Evolutionary conservation across 2,797 vertebrate species (phyloP), one percentile per base, ranked within the genome.

Genomic region (Manis javanica): DNA sequence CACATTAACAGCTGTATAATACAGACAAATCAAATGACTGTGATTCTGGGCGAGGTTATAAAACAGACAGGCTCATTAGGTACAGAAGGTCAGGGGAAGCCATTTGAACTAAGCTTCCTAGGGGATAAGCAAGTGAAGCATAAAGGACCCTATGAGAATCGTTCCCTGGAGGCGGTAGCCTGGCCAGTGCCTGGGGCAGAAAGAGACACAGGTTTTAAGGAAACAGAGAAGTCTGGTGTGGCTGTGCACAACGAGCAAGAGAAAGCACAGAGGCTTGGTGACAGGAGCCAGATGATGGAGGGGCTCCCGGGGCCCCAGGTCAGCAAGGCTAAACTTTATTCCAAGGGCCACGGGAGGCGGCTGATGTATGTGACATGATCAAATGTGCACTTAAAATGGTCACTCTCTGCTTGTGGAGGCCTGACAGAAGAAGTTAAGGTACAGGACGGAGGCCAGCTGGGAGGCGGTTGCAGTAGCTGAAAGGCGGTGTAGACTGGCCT

Each of bases 371-470:
- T 26, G 23, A 5, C 14, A 19, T 7, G 19, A 21, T 34, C n/a
- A 34, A 2, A 1, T 7, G 0, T 8, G 7, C 42, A 46, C 31
- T 77, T 18, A 6, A 16, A 59, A 53, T 9, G 55, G 19, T 66
- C 0, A 2, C 16, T 39, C 15, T 19, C 12, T 39, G 18, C 21
- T 14, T 9, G 2, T 15, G 6, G 23, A 78, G 34, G 77, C 6
- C 11, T 46, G 5, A 53, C 0, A 2, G 9, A 39, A 4, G 2
- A 8, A 6, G 15, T 11, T 49, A 66, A 46, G 24, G 14, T 12
- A 21, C 14, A 12, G 15, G 7, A 21, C 21, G 55, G 39, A 79
- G 39, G 1, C 29, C 46, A 23, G 11, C 18, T 26, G 49, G 31
- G 61, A 59, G 39, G 13, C 19, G 8, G 8, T 1, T 12, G 3